These are phyloP conservation scores for Antrozous pallidus DNA, from an alignment of 2,797 vertebrate species.

Conservation along the genomic window DNA sequence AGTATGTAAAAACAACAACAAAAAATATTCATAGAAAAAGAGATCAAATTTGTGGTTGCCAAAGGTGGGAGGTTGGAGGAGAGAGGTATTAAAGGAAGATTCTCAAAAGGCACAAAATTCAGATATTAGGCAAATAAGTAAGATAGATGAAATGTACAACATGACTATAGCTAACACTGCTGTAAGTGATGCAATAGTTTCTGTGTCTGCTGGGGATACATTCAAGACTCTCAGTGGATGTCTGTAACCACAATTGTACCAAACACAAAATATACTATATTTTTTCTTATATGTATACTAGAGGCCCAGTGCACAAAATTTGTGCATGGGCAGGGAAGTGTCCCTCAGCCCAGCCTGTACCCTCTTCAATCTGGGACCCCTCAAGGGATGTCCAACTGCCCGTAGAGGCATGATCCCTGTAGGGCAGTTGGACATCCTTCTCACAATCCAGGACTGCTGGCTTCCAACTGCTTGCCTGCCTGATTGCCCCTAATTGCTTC, in stretches of 20 bases:
- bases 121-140: neutral
- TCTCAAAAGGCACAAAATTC: neutral
- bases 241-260: neutral
- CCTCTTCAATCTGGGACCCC: too few species aligned
- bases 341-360: too few species aligned
- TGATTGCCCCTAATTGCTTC: too few species aligned
- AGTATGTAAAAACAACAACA: neutral
- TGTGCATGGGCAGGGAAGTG: too few species aligned
- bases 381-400: too few species aligned
- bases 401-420: too few species aligned
- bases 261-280: neutral
- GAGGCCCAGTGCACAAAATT: too few species aligned
- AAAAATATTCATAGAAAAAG: neutral
- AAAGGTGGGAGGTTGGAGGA: neutral
- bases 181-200: neutral
- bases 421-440: too few species aligned
- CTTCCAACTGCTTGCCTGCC: too few species aligned
- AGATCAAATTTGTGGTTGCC: neutral
- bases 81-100: neutral
- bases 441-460: too few species aligned
- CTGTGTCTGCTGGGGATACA: neutral
- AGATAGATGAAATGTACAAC: neutral
- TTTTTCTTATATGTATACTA: neutral
- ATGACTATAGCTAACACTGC: neutral
- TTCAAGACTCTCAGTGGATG: neutral